phyloP scores from a whole-genome alignment of 2,888 invertebrate genomes.

The Cryptus armator region DNA sequence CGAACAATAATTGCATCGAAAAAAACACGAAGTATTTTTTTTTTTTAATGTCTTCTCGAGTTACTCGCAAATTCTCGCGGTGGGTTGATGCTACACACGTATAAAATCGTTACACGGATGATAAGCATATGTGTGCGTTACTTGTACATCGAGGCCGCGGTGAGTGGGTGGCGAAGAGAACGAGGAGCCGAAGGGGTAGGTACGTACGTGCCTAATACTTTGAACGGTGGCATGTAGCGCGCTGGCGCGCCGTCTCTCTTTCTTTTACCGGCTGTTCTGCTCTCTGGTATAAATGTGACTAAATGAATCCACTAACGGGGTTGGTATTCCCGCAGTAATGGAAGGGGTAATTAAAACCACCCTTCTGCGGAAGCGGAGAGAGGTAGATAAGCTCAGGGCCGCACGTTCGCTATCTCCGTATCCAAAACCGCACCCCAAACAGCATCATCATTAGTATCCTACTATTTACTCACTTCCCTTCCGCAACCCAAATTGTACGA shows the following conservation, averaged over 20 bases:
- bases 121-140: neutral
- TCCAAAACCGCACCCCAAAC: constrained; percentile 49
- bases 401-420: constrained; percentile 44
- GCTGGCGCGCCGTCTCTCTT: constrained; percentile 4
- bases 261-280: constrained; percentile 18
- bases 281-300: constrained; percentile 80
- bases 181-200: neutral
- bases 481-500: constrained; percentile 26
- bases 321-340: constrained; percentile 80
- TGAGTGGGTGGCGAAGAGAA: neutral
- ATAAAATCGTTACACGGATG: neutral
- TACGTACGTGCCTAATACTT: constrained; percentile 48
- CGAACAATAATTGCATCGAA: too few species aligned
- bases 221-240: constrained; percentile 61
- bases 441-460: constrained; percentile 39
- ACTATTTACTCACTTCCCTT: constrained; percentile 33
- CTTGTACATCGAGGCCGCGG: neutral
- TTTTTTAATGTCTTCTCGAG: too few species aligned
- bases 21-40: too few species aligned
- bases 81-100: neutral
- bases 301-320: constrained; percentile 84
- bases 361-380: constrained; percentile 65
- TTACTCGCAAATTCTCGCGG: too few species aligned
- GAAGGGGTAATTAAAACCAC: constrained; percentile 84
- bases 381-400: constrained; percentile 65